phyloP scores from a whole-genome alignment of 1,140 invertebrate genomes.

The Drosophila nigrodunni region DNA sequence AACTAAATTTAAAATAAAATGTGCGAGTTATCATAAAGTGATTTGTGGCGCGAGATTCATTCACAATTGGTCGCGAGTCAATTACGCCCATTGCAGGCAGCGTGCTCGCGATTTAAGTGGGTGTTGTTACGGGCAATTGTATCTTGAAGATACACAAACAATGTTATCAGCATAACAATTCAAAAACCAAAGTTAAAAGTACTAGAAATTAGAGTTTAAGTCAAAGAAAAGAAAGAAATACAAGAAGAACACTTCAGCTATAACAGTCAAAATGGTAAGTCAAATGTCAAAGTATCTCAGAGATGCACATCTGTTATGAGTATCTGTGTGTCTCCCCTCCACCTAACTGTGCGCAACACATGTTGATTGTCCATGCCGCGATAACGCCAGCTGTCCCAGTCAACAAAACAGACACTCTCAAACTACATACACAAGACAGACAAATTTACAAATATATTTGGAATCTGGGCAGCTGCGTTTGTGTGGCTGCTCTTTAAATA shows the following conservation, averaged over 20 bases:
- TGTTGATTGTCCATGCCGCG: slow-evolving; percentile 67
- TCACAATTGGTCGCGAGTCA: slow-evolving; percentile 23
- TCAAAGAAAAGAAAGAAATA: background rate
- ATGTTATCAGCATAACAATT: slow-evolving; percentile 24
- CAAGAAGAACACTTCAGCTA: background rate
- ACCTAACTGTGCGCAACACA: slow-evolving; percentile 57
- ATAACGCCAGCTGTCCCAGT: slow-evolving; percentile 62
- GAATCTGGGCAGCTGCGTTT: slow-evolving; percentile 42
- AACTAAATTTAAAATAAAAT: slow-evolving; percentile 21
- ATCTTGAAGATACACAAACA: slow-evolving; percentile 36
- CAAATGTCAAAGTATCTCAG: slow-evolving; percentile 35
- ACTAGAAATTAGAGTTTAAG: slow-evolving; percentile 9
- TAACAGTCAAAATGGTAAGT: slow-evolving; percentile 53
- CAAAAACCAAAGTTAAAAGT: background rate
- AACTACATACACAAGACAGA: background rate
- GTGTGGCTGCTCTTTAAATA: slow-evolving; percentile 26
- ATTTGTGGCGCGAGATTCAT: slow-evolving; percentile 4
- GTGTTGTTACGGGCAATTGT: slow-evolving; percentile 33
- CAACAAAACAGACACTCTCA: slow-evolving; percentile 21
- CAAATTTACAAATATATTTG: slow-evolving; percentile 25
- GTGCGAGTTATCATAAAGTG: slow-evolving; percentile 24
- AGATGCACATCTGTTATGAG: slow-evolving; percentile 40
- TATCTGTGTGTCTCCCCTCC: background rate
- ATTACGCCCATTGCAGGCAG: slow-evolving; percentile 19
- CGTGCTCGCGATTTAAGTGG: slow-evolving; percentile 27